Conservation (phyloP, 1,140 invertebrate species). For the Phymorhynchus buccinoides region DNA sequence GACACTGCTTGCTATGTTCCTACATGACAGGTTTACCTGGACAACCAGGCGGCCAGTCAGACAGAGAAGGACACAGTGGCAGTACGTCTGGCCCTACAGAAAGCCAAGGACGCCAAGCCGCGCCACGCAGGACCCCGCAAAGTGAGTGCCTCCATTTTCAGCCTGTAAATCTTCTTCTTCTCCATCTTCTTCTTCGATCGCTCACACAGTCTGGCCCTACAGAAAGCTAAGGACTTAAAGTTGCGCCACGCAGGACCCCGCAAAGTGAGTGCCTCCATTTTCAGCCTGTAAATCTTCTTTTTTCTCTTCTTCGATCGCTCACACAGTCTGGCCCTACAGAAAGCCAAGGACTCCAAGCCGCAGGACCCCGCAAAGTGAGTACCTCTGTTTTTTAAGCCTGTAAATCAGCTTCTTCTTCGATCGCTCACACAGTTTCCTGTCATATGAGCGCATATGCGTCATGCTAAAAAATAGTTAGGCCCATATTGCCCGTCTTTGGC, state of each 20-base stretch:
- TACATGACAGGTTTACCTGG: conserved; percentile 78
- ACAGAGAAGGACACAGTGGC: conserved; percentile 92
- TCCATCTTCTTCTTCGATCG: conserved; percentile 70
- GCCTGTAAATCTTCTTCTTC: conserved; percentile 59
- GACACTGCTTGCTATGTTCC: too few species aligned
- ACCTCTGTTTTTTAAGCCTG: conserved; percentile 40
- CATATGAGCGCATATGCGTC: too few species aligned
- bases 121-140: neutral
- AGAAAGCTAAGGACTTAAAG: conserved; percentile 75
- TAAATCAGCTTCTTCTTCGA: conserved; percentile 68
- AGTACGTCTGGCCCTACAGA: conserved; percentile 87
- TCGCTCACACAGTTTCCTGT: conserved; percentile 79
- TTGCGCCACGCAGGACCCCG: neutral
- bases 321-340: conserved; percentile 84
- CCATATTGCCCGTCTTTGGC: too few species aligned
- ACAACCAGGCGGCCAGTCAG: conserved; percentile 88
- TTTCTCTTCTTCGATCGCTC: conserved; percentile 71
- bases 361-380: neutral
- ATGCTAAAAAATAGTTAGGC: too few species aligned
- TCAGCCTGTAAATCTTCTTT: conserved; percentile 59
- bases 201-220: conserved; percentile 83
- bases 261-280: neutral
- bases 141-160: neutral
- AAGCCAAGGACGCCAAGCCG: conserved; percentile 68
- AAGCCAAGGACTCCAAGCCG: conserved; percentile 68